Percentiles rank a stretch among this genome's conserved stretches.
These are phyloP conservation scores for Anoplolepis gracilipes DNA, from an alignment of 1,140 invertebrate genomes.

Conservation along the genomic window DNA sequence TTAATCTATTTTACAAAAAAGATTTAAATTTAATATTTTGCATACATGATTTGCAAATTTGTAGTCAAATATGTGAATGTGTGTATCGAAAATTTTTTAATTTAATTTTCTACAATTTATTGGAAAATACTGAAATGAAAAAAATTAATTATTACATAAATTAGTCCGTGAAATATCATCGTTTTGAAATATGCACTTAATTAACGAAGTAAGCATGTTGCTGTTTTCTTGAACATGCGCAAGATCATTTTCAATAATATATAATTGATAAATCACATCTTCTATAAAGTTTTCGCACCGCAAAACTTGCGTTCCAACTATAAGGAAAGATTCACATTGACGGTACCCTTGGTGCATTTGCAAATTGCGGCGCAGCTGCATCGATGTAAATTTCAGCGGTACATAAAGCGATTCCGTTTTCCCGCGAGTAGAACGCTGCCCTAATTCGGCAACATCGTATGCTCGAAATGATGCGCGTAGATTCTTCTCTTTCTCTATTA, in stretches of 20 bases:
- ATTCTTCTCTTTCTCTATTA: slow-evolving; percentile 17
- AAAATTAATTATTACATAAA: not conserved
- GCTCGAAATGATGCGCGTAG: slow-evolving; percentile 46
- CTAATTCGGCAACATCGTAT: slow-evolving; percentile 51
- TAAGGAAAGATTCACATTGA: slow-evolving; percentile 57
- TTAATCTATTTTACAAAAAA: not conserved
- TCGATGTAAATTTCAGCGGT: slow-evolving; percentile 56
- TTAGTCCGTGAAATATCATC: not conserved
- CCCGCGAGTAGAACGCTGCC: slow-evolving; percentile 6
- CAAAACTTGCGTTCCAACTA: slow-evolving; percentile 14
- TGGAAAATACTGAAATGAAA: not conserved
- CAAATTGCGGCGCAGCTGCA: slow-evolving; percentile 57
- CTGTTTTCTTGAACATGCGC: not conserved
- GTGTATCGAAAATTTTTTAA: not conserved
- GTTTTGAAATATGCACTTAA: not conserved
- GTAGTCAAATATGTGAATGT: not conserved
- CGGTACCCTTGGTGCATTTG: slow-evolving; percentile 46
- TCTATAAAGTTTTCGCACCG: slow-evolving; percentile 9
- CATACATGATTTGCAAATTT: not conserved
- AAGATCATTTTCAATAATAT: slow-evolving; percentile 1
- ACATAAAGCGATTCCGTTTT: slow-evolving; percentile 35
- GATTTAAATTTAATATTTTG: not conserved
- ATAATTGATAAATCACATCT: slow-evolving; percentile 30
- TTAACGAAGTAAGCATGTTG: slow-evolving; percentile 16
- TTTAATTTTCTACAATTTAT: not conserved